Conservation (phyloP, 2,113 vertebrate genomes). For the Gopherus flavomarginatus region DNA sequence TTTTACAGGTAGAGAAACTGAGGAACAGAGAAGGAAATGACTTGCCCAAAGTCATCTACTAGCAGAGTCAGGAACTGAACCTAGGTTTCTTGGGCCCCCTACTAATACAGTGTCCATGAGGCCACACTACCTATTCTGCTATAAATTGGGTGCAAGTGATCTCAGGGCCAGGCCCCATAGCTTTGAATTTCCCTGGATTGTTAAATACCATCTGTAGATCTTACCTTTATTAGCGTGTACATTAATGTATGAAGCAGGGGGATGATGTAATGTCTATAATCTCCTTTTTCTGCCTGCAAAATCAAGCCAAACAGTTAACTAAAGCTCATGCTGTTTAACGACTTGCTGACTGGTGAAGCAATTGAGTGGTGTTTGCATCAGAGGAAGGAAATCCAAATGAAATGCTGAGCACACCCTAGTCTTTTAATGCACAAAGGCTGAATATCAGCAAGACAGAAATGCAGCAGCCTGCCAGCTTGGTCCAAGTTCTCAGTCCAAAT, state of each 20-base stretch:
- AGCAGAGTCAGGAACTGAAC: background rate
- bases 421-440: accelerated
- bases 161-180: background rate
- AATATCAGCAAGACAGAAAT: background rate
- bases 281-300: slow-evolving; percentile 86
- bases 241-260: slow-evolving; percentile 94
- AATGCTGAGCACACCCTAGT: accelerated
- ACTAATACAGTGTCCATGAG: background rate
- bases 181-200: background rate
- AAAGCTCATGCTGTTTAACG: background rate
- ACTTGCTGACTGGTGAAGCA: background rate
- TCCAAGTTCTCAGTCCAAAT: background rate
- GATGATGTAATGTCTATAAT: slow-evolving; percentile 85
- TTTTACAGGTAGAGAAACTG: background rate
- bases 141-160: background rate
- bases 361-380: background rate
- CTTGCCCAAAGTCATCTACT: background rate
- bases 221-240: slow-evolving; percentile 91
- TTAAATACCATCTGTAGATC: background rate
- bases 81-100: background rate
- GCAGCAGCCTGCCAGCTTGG: background rate
- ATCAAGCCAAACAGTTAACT: background rate
- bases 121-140: background rate
- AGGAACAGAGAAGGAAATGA: background rate
- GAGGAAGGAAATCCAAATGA: accelerated